A percentile compares a stretch with the other conserved stretches of the same genome.
These are phyloP conservation scores for Euplagia quadripunctaria DNA, from an alignment of 2,888 invertebrate species.

Conservation along the genomic window DNA sequence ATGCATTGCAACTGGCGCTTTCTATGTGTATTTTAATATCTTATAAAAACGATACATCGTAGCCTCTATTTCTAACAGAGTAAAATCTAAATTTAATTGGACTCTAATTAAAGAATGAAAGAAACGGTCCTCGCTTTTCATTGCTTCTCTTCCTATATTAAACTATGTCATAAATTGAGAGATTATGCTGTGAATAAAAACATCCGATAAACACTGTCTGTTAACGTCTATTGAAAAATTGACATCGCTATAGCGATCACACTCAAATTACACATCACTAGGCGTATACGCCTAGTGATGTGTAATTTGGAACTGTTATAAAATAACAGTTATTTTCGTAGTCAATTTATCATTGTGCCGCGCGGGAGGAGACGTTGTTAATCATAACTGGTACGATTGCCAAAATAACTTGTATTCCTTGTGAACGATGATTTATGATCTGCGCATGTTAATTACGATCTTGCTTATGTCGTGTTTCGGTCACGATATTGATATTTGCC, in stretches of 20 bases:
- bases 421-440: conserved; percentile 75
- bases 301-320: conserved; percentile 63
- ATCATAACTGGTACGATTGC: conserved; percentile 75
- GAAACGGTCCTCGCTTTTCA: no score
- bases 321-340: conserved; percentile 77
- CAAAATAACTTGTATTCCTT: conserved; percentile 82
- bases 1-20: no score
- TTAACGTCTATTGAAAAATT: not conserved
- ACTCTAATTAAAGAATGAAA: not conserved
- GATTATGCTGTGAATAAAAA: not conserved
- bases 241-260: no score
- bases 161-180: not conserved
- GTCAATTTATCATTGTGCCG: conserved; percentile 77
- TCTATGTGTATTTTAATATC: no score
- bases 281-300: conserved; percentile 17
- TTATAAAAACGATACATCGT: no score
- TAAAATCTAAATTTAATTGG: no score
- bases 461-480: conserved; percentile 60
- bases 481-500: conserved; percentile 53
- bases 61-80: no score
- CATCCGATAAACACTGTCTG: not conserved
- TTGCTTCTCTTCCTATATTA: not conserved
- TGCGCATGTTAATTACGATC: conserved; percentile 70
- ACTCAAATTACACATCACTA: conserved; percentile 45
- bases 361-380: conserved; percentile 65